These are phyloP conservation scores for Phalanger gymnotis DNA, from an alignment of 2,797 vertebrate genomes.

Conservation along the genomic window DNA sequence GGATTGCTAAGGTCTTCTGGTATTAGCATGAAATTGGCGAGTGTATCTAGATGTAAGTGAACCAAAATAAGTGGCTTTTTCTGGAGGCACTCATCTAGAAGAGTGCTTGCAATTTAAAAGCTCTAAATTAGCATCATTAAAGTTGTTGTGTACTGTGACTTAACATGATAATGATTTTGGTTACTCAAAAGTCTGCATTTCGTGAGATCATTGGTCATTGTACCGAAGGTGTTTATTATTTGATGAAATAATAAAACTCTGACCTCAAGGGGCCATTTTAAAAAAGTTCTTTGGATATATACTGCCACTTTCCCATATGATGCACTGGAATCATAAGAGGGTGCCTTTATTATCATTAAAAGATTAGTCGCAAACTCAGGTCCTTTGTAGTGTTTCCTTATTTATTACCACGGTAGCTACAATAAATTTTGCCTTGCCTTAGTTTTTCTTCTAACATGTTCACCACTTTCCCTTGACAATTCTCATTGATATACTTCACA, in stretches of 20 bases:
- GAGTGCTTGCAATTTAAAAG: not conserved
- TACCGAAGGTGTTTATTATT: constrained; percentile 27
- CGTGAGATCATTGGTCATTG: not conserved
- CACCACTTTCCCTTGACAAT: not conserved
- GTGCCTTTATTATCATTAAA: not conserved
- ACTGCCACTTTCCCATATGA: not conserved
- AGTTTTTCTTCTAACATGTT: not conserved
- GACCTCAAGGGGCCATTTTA: constrained; percentile 27
- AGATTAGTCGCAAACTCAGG: not conserved
- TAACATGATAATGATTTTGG: not conserved
- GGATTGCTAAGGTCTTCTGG: not conserved
- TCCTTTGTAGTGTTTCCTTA: constrained; percentile 5
- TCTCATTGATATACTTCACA: not conserved
- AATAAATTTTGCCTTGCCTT: constrained; percentile 13
- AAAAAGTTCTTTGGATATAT: constrained; percentile 1
- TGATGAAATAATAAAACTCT: constrained; percentile 17
- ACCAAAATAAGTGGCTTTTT: not conserved
- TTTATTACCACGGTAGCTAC: not conserved
- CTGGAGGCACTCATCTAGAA: not conserved
- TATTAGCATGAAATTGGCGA: not conserved
- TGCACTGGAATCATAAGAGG: not conserved
- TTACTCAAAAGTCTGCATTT: not conserved
- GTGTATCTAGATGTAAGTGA: not conserved
- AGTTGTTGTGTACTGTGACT: not conserved
- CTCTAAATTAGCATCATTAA: not conserved